Base-by-base conservation (phyloP, 2,888 invertebrate species). In the Pediacus dermestoides region DNA sequence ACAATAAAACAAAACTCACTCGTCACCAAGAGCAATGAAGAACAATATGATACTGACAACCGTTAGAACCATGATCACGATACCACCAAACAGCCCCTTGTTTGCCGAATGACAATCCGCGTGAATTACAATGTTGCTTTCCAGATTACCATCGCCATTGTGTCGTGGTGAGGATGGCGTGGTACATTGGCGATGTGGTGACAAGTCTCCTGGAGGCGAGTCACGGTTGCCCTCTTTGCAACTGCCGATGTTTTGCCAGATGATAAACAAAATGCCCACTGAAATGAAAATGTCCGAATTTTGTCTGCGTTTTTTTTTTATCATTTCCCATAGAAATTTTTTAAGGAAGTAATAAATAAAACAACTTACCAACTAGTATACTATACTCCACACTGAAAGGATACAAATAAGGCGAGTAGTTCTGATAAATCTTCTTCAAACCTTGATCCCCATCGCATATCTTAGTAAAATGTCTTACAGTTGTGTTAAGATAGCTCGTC, bases 361-460 rank as follows among this genome's bases (percentile, higher is more conserved):
- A 21, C 33, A 52, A 4, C 67, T 68, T 69, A 81, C 82, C 82
- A 37, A 85, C 81, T 41, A 88, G 76, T 57, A 88, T 82, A 65
- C 83, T 85, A 67, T 83, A 88, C 65, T 88, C 84, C 15, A 88
- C 83, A 46, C 81, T 84, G 64, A 88, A 88, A 0, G 88, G 88
- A 57, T 84, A 88, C 9, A 88, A 70, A 61, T 87, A 88, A 0
- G 86, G 85, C 1, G 85, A 82, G 55, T 82, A 78, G 58, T 77
- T 74, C 56, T 75, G 73, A 46, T 74, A 72, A 33, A 80, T 74
- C 1, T 69, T 57, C 32, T 63, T 70, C 33, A 78, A 59, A 7
- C 74, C 71, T 2, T 58, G 61, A 1, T 74, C 70, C 1, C 70
- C 71, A 15, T 51, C 64, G 54, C 78, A 79, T 16, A 72, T 63